These are phyloP conservation scores for Cryptomyrus ogoouensis DNA, from an alignment of 2,113 vertebrate genomes.

Conservation along the genomic window DNA sequence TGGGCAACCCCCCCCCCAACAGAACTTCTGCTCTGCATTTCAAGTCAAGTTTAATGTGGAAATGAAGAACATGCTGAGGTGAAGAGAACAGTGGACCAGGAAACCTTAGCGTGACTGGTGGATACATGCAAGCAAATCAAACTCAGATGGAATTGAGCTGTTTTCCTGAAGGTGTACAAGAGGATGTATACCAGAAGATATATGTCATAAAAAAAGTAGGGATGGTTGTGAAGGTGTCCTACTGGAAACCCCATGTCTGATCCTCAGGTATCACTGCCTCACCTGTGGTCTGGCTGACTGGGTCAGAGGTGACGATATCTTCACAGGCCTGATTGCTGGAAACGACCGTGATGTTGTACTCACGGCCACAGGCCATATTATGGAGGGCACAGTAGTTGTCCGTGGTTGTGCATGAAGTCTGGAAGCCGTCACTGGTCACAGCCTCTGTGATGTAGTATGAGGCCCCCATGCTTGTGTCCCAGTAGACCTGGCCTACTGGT, in stretches of 20 bases:
- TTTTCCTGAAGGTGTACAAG: neutral
- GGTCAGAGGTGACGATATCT: slow-evolving; percentile 34
- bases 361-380: slow-evolving; percentile 51
- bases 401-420: slow-evolving; percentile 41
- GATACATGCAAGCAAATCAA: neutral
- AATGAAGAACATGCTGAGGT: neutral
- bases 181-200: neutral
- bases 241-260: neutral
- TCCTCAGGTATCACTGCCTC: slow-evolving; percentile 19
- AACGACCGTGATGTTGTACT: slow-evolving; percentile 52
- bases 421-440: slow-evolving; percentile 46
- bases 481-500: slow-evolving; percentile 47
- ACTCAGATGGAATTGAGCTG: neutral
- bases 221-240: neutral
- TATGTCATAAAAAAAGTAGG: neutral
- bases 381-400: slow-evolving; percentile 52
- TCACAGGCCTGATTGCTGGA: slow-evolving; percentile 50
- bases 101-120: neutral
- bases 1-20: neutral
- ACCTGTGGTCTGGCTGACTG: slow-evolving; percentile 53
- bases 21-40: neutral
- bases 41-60: neutral
- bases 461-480: slow-evolving; percentile 51
- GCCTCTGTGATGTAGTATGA: slow-evolving; percentile 45
- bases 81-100: neutral